Evolutionary conservation across 2,113 vertebrate genomes (phyloP).

Genomic region (Natator depressus): DNA sequence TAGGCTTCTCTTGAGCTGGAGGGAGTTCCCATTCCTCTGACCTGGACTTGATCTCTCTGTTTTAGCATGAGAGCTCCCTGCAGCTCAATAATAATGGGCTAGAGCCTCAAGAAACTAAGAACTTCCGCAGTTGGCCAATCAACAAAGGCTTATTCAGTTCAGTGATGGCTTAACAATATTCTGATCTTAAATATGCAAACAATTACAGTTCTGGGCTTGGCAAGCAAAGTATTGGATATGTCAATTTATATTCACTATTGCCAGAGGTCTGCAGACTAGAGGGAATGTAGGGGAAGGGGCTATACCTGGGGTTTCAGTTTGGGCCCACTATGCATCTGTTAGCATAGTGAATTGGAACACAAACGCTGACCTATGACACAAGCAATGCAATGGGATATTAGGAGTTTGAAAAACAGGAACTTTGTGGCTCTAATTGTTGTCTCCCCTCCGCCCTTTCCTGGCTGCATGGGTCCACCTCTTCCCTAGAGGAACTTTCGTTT

Average conservation of each 20-base stretch:
- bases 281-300: background rate
- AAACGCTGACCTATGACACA: background rate
- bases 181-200: background rate
- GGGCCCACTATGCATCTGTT: background rate
- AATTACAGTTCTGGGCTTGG: background rate
- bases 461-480: background rate
- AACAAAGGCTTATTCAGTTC: background rate
- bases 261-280: background rate
- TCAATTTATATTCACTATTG: background rate
- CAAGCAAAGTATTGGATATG: background rate
- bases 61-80: background rate
- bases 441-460: background rate
- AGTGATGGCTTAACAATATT: no score
- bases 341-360: background rate
- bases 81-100: background rate
- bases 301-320: background rate
- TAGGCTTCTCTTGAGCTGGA: background rate
- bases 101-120: background rate
- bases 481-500: background rate
- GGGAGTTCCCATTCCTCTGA: background rate
- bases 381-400: background rate
- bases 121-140: background rate
- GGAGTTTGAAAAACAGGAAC: background rate
- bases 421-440: background rate
- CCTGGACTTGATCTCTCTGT: background rate